These are phyloP conservation scores for Cheilosia vernalis DNA, from an alignment of 2,888 invertebrate species.

Conservation along the genomic window DNA sequence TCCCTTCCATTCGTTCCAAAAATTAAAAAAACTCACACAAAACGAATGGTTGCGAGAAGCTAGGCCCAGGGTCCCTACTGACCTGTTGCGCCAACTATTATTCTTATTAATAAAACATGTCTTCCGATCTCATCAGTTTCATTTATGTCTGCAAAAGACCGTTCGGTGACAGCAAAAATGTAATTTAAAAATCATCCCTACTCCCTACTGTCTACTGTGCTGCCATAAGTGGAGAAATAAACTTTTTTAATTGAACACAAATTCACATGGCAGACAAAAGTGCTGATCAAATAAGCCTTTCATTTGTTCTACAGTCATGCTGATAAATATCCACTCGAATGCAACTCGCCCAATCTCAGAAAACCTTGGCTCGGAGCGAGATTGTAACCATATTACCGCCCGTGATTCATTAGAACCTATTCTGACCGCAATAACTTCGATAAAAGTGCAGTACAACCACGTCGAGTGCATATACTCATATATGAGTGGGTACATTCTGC, in stretches of 20 bases:
- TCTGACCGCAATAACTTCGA: constrained; percentile 42
- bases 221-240: too few relatives aligned
- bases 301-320: constrained; percentile 19
- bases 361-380: constrained; percentile 57
- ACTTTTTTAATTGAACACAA: background rate
- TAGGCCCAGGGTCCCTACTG: too few relatives aligned
- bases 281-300: background rate
- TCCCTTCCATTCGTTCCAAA: too few relatives aligned
- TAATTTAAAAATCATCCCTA: background rate
- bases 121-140: too few relatives aligned
- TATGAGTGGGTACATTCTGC: constrained; percentile 24
- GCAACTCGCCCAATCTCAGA: constrained; percentile 35
- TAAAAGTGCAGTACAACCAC: constrained; percentile 21
- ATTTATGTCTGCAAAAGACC: background rate
- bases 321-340: constrained; percentile 31
- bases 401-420: constrained; percentile 66
- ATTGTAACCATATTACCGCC: constrained; percentile 50
- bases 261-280: constrained; percentile 21
- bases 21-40: too few relatives aligned
- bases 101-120: too few relatives aligned
- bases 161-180: too few relatives aligned
- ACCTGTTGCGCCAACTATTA: too few relatives aligned
- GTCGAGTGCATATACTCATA: background rate
- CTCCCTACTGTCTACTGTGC: too few relatives aligned
- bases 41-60: too few relatives aligned